phyloP scores from a whole-genome alignment of 2,113 vertebrate genomes.

The Brienomyrus brachyistius region DNA sequence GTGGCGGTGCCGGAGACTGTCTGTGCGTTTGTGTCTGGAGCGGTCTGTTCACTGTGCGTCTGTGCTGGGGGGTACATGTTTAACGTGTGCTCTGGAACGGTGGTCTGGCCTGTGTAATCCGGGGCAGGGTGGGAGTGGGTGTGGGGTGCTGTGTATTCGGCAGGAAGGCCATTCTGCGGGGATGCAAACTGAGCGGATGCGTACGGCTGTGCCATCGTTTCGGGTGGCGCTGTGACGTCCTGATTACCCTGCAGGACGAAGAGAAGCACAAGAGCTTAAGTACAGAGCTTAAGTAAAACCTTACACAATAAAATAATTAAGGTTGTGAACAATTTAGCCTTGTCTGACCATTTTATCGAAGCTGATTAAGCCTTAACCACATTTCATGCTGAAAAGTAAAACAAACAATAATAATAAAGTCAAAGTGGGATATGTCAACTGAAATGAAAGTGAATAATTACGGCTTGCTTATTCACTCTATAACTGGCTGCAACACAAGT shows the following conservation, averaged over 20 bases:
- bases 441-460: not conserved
- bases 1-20: conserved; percentile 89
- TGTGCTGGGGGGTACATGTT: conserved; percentile 85
- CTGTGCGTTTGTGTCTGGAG: conserved; percentile 74
- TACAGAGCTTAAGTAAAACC: not conserved
- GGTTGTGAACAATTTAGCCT: not conserved
- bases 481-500: not conserved
- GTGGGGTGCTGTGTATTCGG: conserved; percentile 83
- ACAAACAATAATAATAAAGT: not conserved
- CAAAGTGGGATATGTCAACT: not conserved
- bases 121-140: conserved; percentile 79
- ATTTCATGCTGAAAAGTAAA: not conserved
- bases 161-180: conserved; percentile 82
- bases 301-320: not conserved
- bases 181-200: conserved; percentile 84
- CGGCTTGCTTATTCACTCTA: not conserved
- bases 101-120: conserved; percentile 79
- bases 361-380: not conserved
- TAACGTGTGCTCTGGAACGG: conserved; percentile 83
- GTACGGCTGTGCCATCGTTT: conserved; percentile 93
- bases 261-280: not conserved
- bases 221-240: conserved; percentile 85
- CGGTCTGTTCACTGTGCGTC: conserved; percentile 80
- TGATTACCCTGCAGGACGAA: conserved; percentile 73
- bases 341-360: not conserved